Conservation (phyloP, 1,140 invertebrate species). For the Diorhabda carinulata region DNA sequence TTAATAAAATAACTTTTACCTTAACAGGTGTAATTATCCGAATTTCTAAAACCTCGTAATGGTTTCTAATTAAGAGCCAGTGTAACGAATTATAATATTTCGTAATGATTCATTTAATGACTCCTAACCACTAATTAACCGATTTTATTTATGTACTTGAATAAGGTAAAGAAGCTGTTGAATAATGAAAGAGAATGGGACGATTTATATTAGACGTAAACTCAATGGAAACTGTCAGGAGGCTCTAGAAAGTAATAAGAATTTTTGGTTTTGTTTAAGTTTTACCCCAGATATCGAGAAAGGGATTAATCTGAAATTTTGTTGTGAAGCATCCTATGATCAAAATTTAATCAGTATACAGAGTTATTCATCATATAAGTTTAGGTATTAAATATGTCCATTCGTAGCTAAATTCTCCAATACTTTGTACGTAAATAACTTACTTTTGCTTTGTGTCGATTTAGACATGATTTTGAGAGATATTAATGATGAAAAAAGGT, state of each 20-base stretch:
- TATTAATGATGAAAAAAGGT: no score
- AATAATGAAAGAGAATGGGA: constrained; percentile 7
- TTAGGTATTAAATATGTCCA: no score
- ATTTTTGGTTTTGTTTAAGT: neutral
- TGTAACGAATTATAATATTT: constrained; percentile 20
- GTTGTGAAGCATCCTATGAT: no score
- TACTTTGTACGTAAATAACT: no score
- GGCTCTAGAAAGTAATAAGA: neutral
- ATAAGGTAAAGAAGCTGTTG: constrained; percentile 16
- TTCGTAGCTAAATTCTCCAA: no score
- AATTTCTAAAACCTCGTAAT: constrained; percentile 17
- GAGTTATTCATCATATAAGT: no score
- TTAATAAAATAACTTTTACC: constrained; percentile 5
- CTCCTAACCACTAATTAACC: constrained; percentile 7
- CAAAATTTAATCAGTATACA: no score
- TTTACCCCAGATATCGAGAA: neutral
- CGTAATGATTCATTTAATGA: constrained; percentile 18
- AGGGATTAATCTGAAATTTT: neutral
- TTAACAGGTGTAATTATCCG: constrained; percentile 17
- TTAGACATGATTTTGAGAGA: no score
- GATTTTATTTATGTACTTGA: constrained; percentile 20
- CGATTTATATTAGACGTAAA: neutral
- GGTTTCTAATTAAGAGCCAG: constrained; percentile 14
- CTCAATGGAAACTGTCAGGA: neutral
- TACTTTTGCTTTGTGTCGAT: no score